Base-by-base conservation (phyloP, 2,888 invertebrate genomes). In the Drosophila paranaensis region DNA sequence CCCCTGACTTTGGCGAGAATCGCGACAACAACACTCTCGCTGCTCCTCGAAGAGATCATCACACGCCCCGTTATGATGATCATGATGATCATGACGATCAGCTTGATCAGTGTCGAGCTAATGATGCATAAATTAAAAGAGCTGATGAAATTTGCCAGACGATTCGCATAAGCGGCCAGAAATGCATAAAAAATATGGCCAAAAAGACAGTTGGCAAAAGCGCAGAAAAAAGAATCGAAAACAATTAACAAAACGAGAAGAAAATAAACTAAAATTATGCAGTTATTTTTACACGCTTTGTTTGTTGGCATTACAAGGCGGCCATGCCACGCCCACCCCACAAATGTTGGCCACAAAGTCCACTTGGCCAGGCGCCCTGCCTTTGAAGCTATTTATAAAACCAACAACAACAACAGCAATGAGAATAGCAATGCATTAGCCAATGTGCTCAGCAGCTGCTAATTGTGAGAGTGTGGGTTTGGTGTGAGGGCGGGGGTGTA, bases 91-190 rank as follows among this genome's bases (percentile, higher is more conserved):
- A 42, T 35, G 27, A 42, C 27, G 27, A 33, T 20, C 39, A n/a
- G 11, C 20, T 43, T 40, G 11, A 50, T 74, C 8, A 53, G 25
- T 40, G 39, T 63, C 37, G 50, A 25, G 42, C 9, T 45, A 55
- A 25, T 50, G 37, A 54, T 85, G 81, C 78, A 88, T 89, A 82
- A 82, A 84, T 89, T 88, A 89, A 89, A 88, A 83, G 63, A 45
- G 87, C 87, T 89, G 89, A 89, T 88, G 89, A 89, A 89, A 89
- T 89, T 79, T 64, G 63, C 64, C 71, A 81, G 79, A 75, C 71
- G 53, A 54, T 42, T 46, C 77, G 75, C 89, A 89, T 89, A 88
- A 88, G 89, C 74, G 9, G 42, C 48, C 54, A 42, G 50, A 56
- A 56, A n/a, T 55, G 61, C 69, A 74, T 46, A 45, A 25, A 55